phyloP scores from a whole-genome alignment of 2,113 vertebrate species.

The Dipodomys spectabilis region DNA sequence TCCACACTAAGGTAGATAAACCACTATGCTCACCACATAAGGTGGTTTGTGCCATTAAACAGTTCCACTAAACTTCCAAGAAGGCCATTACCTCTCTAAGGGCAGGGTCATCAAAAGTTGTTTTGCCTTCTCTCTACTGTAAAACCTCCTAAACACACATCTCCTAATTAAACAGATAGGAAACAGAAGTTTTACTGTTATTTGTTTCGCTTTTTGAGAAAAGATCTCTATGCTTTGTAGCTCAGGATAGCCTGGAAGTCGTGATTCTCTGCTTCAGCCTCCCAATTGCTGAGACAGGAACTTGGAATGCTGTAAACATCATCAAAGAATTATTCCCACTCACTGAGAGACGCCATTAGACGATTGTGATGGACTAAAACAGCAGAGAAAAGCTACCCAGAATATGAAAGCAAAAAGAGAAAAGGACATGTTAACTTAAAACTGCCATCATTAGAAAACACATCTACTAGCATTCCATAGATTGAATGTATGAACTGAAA shows the following conservation, averaged over 20 bases:
- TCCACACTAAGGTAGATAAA: too few species aligned
- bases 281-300: too few species aligned
- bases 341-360: not conserved
- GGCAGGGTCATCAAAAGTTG: not conserved
- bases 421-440: not conserved
- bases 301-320: not conserved
- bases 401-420: not conserved
- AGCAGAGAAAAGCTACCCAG: not conserved
- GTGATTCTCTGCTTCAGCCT: too few species aligned
- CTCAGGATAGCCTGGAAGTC: too few species aligned
- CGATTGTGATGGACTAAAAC: slow-evolving; percentile 20
- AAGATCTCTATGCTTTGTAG: too few species aligned
- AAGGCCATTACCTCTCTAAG: not conserved
- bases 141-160: not conserved
- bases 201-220: too few species aligned
- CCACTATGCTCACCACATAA: not conserved
- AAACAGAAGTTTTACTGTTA: not conserved
- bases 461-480: not conserved
- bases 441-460: not conserved
- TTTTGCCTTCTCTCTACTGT: not conserved
- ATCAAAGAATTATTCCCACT: slow-evolving; percentile 35
- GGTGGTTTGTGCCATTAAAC: not conserved
- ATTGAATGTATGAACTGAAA: not conserved
- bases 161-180: not conserved
- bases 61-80: not conserved